Evolutionary conservation across 1,140 invertebrate species (phyloP), one percentile per base, ranked within the genome.

Genomic region (Platyscapa corneri): DNA sequence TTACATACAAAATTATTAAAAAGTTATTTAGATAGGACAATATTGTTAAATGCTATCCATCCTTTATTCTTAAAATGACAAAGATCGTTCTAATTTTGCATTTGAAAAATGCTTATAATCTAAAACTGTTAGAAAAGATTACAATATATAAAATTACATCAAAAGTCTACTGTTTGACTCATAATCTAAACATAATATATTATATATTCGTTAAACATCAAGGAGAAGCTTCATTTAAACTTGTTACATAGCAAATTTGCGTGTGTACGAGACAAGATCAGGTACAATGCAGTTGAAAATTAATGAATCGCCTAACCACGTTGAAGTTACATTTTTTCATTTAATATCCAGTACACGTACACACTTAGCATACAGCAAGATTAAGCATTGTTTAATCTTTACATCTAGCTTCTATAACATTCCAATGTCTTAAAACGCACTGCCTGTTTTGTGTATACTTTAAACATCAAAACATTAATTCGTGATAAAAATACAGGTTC

Each of bases 171-270:
- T 72, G 67, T 70, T 39, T 82, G 46, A 72, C 64, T 82, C 67
- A 65, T 7, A 23, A 53, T 82, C 53, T 46, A 16, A n/a, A 72
- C 46, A 72, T 82, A 82, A 49, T n/a, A n/a, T n/a, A 80, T 60
- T 23, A 34, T 34, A 32, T 5, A n/a, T 56, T 80, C 20, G 3
- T 39, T 60, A 27, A 46, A 46, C 37, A 67, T 67, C 30, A 34
- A 72, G n/a, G 30, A 72, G 37, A 53, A 10, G 79, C 65, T 18
- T 53, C 30, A 27, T 14, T 46, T n/a, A 10, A 80, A 20, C 53
- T 39, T 46, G 10, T 27, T 65, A 46, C 37, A 64, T 14, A 3
- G 3, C 37, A 8, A 67, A 67, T 67, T 67, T 67, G 60, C 18
- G 2, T 23, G 60, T 67, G 37, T 18, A 10, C 23, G 37, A 3